Evolutionary conservation across 2,797 vertebrate species (phyloP), one percentile per base, ranked within the genome.

Genomic region (Orestias chungarensis): DNA sequence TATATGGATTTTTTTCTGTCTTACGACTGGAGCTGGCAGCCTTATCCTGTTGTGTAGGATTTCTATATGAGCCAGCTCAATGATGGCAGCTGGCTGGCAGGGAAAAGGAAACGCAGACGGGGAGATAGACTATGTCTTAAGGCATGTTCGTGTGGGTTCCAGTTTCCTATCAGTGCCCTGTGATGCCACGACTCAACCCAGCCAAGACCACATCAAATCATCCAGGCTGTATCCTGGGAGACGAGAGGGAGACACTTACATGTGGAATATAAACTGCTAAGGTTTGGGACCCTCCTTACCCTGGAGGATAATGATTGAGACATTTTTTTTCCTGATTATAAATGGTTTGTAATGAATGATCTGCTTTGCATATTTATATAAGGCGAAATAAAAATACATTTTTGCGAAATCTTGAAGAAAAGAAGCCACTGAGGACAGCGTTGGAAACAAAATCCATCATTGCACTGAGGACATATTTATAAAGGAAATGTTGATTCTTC

Each of bases 341-440:
- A 80, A 71, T 81, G 27, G 43, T 87, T 88, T 87, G 67, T 80
- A 86, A 87, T 89, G 81, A 86, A 86, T 79, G 81, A 86, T 84
- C 90, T 92, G 83, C 76, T 92, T 93, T 92, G 91, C 90, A 92
- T 93, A 87, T 85, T 88, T 91, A 93, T 93, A 81, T 84, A 71
- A 80, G 77, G 86, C 77, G 89, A 90, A 91, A 86, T 88, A 83
- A 75, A 73, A 82, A 87, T 85, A 88, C 78, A 74, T 64, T 74
- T 82, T 76, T 69, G 64, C 81, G 66, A 66, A 83, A 80, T 86
- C 84, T 69, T 57, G 74, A 78, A 86, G 74, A 80, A 76, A 69
- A 87, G 69, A 88, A 85, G 55, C 68, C 74, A 80, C 80, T 71
- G 70, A 69, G 74, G 82, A 86, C 82, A 49, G 43, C 55, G 52